Conservation (phyloP, 2,797 vertebrate species). For the Rhynchonycteris naso region DNA sequence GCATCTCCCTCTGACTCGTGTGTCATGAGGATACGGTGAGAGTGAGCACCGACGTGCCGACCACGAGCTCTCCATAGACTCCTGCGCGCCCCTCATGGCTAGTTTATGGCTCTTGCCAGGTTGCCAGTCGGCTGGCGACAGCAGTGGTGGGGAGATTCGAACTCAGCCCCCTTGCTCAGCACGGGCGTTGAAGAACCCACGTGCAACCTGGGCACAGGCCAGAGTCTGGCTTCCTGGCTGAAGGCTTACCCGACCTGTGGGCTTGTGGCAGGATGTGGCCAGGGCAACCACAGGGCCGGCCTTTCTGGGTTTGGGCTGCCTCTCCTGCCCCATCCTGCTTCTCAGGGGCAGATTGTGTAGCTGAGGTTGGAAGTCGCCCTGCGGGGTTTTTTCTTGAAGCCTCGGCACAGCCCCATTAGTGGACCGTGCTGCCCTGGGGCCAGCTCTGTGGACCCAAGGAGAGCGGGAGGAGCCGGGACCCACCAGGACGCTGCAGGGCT, state of each 20-base stretch:
- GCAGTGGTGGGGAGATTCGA: rapidly evolving
- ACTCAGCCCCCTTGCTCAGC: rapidly evolving
- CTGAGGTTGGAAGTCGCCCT: neutral
- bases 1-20: neutral
- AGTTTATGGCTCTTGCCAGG: no score
- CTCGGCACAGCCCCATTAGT: neutral
- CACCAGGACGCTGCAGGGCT: neutral
- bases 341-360: neutral
- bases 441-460: neutral
- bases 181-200: rapidly evolving
- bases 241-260: no score
- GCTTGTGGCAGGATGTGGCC: neutral
- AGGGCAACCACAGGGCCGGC: rapidly evolving
- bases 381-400: neutral
- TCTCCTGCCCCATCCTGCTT: neutral
- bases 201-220: rapidly evolving
- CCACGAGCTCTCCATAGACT: rapidly evolving
- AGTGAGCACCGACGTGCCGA: rapidly evolving
- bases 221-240: neutral
- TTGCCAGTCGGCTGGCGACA: neutral
- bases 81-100: neutral
- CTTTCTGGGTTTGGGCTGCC: rapidly evolving
- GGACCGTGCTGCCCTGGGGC: neutral
- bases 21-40: neutral
- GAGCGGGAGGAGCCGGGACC: rapidly evolving